A percentile compares a stretch with the other conserved stretches of the same genome.
phyloP scores from a whole-genome alignment of 2,888 invertebrate genomes.

The Megamerina dolium region DNA sequence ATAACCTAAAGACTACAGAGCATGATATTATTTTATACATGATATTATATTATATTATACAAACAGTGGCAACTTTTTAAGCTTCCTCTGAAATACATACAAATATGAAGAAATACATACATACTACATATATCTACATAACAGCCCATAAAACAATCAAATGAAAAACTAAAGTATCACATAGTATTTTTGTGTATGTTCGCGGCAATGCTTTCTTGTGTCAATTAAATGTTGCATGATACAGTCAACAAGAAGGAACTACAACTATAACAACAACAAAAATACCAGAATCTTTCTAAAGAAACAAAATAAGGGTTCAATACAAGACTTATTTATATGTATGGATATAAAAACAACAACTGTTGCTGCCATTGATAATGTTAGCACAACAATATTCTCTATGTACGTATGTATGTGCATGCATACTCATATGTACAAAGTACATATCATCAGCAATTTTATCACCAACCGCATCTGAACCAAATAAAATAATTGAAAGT shows the following conservation, averaged over 20 bases:
- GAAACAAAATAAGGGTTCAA: constrained; percentile 11
- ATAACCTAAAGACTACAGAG: no score
- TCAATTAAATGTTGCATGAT: constrained; percentile 38
- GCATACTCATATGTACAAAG: neutral
- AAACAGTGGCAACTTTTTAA: no score
- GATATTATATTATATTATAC: no score
- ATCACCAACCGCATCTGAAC: constrained; percentile 48
- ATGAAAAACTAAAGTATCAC: neutral
- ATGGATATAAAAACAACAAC: no score
- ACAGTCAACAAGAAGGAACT: constrained; percentile 12
- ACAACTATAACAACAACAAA: constrained; percentile 14
- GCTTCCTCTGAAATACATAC: no score
- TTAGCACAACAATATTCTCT: no score
- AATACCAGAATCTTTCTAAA: neutral
- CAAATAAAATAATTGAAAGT: constrained; percentile 50
- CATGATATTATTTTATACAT: no score
- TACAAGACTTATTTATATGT: no score
- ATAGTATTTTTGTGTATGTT: constrained; percentile 25
- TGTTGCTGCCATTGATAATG: no score
- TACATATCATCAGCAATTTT: constrained; percentile 40
- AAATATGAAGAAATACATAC: no score
- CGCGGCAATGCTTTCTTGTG: constrained; percentile 49
- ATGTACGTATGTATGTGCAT: neutral
- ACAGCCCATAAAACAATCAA: no score
- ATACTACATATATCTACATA: no score